Evolutionary conservation across 2,113 vertebrate species (phyloP).

Genomic region (Delphinapterus leucas): DNA sequence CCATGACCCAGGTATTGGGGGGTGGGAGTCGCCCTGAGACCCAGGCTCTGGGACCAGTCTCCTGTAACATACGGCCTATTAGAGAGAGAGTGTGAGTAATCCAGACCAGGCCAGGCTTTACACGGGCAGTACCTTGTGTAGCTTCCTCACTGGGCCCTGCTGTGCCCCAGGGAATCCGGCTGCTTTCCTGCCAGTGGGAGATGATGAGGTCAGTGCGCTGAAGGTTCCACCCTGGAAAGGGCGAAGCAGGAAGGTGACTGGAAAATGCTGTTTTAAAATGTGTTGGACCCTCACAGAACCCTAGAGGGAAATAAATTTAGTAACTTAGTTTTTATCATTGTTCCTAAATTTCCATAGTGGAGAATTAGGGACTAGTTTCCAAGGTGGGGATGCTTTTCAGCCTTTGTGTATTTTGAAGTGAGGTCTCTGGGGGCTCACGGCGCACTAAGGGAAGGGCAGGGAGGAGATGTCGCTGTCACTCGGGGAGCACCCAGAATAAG

Average conservation of each 20-base stretch:
- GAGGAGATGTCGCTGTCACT: background rate
- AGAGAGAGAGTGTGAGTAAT: background rate
- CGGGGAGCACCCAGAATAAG: background rate
- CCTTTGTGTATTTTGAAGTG: constrained; percentile 6
- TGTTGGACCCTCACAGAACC: background rate
- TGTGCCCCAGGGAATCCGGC: background rate
- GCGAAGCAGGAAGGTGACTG: background rate
- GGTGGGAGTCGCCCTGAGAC: background rate
- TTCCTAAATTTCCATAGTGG: background rate
- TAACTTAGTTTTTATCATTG: background rate
- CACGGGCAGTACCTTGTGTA: background rate
- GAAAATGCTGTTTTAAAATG: background rate
- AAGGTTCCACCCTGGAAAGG: background rate
- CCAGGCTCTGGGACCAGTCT: background rate
- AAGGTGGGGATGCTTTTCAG: background rate
- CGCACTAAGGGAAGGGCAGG: background rate
- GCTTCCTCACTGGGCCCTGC: background rate
- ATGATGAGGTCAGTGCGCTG: background rate
- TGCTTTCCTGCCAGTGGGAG: background rate
- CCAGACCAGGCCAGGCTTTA: background rate
- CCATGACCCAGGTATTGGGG: background rate
- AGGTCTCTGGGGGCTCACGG: background rate
- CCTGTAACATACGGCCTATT: background rate
- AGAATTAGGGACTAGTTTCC: constrained; percentile 2
- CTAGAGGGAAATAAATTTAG: constrained; percentile 8